Evolutionary conservation across 2,797 vertebrate genomes (phyloP), one percentile per base, ranked within the genome.

Genomic region (Molossus molossus): DNA sequence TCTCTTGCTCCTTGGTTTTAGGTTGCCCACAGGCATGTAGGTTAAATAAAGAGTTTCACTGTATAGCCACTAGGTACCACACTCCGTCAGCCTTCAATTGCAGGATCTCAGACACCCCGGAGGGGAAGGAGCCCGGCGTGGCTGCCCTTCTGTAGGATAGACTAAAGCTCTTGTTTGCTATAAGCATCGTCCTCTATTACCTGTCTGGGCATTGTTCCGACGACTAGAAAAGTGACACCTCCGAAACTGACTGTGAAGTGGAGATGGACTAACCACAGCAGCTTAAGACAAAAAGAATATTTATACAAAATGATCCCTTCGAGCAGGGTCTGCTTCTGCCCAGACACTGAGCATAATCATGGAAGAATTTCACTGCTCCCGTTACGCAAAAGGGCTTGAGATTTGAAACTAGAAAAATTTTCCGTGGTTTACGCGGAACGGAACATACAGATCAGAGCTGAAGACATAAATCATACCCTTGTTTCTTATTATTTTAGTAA

Each of bases 401-500:
- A 82, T 87, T 72, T 60, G 72, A 92, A 96, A 72, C 40, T 33
- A 45, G 50, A 76, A 87, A 64, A 45, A 13, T 23, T 76, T 89
- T 73, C 29, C 14, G 11, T 55, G 40, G 37, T 87, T 87, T 72
- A 58, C 86, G 13, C 67, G 21, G 55, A 62, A 84, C 1, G 1
- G 88, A 77, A 48, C 23, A 77, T 81, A 45, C 10, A 15, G 27
- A 90, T 95, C 5, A 27, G 23, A 53, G 79, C 76, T 37, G 21
- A 91, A 80, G 69, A 55, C 48, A 90, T 8, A 48, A 82, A n/a
- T 67, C 48, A 33, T 70, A 60, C 4, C 6, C 14, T n/a, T 57
- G 21, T 69, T 93, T 91, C 25, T 81, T 81, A 58, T 73, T 33
- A 53, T 62, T 92, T 91, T 73, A 27, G 45, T 48, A 89, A 86